Evolutionary conservation across 2,797 vertebrate species (phyloP), one percentile per base, ranked within the genome.

Genomic region (Alectoris magna): DNA sequence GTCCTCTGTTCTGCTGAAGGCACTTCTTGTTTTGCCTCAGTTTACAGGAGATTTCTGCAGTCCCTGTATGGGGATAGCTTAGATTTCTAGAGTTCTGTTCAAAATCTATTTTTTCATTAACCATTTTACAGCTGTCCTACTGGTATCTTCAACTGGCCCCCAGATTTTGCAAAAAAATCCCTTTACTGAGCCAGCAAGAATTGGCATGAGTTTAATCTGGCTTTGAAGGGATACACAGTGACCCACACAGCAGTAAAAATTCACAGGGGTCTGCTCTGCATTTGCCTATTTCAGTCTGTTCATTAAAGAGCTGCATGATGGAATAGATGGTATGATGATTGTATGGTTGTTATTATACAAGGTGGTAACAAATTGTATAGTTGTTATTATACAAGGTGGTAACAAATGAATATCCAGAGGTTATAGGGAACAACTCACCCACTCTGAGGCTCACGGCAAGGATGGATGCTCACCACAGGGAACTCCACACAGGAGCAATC

Each of bases 151-250:
- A 56, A 2, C 1, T 17, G 64, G 78, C 31, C 31, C 58, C 53
- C 70, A 34, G 3, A 23, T 44, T 31, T 34, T 36, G 39, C 78
- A 84, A 80, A 89, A 91, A 70, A 55, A 55, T 11, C 11, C 82
- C 75, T 38, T 29, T 17, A 44, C 62, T 0, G 14, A 78, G 79
- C 76, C 75, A 67, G 69, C 39, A 88, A n/a, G 49, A 89, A 8
- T 3, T 96, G 92, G 95, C 92, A 17, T 0, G 67, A 78, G 67
- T 43, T 91, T 67, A 49, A 43, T n/a, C 73, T 79, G 91, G 68
- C 87, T 92, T 74, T 64, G 83, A 84, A 92, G 81, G 72, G 75
- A 34, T 48, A 8, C 8, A 78, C 64, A 67, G 49, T 34, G 79
- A 95, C 72, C 80, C 68, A 39, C 74, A 29, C 22, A 10, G 24